Evolutionary conservation across 1,140 invertebrate genomes (phyloP), one percentile per base, ranked within the genome.

Genomic region (Drosophila mauritiana): DNA sequence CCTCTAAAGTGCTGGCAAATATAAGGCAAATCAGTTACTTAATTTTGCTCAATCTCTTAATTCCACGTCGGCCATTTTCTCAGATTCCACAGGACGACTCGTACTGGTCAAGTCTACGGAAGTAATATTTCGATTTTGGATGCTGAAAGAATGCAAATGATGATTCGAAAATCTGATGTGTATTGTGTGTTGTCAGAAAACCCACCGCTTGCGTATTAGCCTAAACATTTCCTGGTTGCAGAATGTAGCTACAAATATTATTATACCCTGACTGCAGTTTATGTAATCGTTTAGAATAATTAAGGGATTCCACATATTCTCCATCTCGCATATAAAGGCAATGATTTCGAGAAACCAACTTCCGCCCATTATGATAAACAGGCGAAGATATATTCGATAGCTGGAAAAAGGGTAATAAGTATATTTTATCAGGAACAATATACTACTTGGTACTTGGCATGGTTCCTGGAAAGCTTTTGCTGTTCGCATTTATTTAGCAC

Each of bases 331-430:
- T 22, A 68, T 0, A 70, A 54, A 67, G 13, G 39, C 3, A 12
- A 96, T 79, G 49, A 95, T 93, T 81, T 96, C 95, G 91, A 94
- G 93, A 7, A 94, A 92, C 95, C 95, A 96, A 51, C 94, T 95
- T 6, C 96, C 93, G 1, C 95, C 95, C 95, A 96, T 96, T 0
- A 96, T 94, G 37, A 96, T 93, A 58, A 96, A 94, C 0, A 96
- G 88, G 59, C 96, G 96, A 15, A 96, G 59, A 78, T 95, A 96
- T 0, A 96, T 78, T 53, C 94, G 93, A 72, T 95, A 94, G 91
- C 95, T 96, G 78, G 3, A 37, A 61, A n/a, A 5, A 54, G 25
- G 27, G 27, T 6, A 8, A 4, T 17, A 92, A 91, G 57, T 12
- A 10, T 1, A n/a, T 0, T 51, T 34, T 53, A 20, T n/a, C 31